Percentiles rank a stretch among this genome's conserved stretches.
Evolutionary conservation across 2,113 vertebrate genomes (phyloP).

Genomic region (Hemichromis elongatus): DNA sequence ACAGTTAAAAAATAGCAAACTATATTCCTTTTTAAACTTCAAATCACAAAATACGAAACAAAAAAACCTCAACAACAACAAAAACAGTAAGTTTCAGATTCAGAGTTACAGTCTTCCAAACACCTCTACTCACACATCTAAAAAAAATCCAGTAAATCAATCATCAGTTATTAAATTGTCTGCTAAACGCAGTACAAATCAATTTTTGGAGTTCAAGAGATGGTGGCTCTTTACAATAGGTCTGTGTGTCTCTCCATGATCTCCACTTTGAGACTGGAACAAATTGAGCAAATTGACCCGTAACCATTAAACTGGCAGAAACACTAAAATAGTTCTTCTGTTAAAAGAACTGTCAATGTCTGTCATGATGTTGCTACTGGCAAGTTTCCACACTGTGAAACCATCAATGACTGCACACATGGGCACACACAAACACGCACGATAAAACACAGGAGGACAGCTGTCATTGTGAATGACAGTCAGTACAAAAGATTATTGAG

Average conservation of each 20-base stretch:
- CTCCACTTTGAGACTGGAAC: background rate
- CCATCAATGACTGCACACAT: constrained; percentile 13
- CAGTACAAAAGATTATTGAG: constrained; percentile 36
- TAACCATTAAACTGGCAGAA: background rate
- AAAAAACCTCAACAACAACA: background rate
- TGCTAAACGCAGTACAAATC: background rate
- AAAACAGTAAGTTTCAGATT: background rate
- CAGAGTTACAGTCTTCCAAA: background rate
- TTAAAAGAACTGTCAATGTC: constrained; percentile 36
- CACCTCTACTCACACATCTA: background rate
- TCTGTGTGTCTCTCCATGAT: background rate
- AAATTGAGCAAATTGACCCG: constrained; percentile 33
- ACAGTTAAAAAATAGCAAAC: background rate
- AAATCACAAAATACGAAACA: background rate
- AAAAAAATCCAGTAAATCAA: background rate
- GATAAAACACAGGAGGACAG: constrained; percentile 13
- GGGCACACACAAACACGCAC: background rate
- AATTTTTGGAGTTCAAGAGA: background rate
- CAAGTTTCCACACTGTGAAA: constrained; percentile 18
- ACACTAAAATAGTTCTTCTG: constrained; percentile 24
- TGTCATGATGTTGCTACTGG: constrained; percentile 27
- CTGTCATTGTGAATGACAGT: constrained; percentile 46
- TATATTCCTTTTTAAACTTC: background rate
- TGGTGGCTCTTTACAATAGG: background rate
- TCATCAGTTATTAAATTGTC: background rate